These are phyloP conservation scores for Stramonita haemastoma DNA, from an alignment of 2,888 invertebrate genomes.

Conservation along the genomic window DNA sequence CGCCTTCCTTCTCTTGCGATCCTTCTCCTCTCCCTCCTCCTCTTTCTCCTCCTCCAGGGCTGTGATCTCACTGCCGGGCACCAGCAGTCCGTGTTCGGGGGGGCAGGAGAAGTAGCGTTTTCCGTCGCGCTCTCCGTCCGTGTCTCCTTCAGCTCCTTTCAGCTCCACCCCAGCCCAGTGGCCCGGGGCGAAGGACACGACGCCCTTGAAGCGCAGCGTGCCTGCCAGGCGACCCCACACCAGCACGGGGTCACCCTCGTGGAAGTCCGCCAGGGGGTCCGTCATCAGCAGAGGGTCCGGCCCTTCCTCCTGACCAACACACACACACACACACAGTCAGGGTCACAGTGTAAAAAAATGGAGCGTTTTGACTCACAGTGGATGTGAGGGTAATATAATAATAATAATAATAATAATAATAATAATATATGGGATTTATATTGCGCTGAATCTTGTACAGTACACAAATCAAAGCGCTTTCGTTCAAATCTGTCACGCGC, in stretches of 20 bases:
- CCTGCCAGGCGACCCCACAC: constrained; percentile 63
- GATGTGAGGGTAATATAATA: too few species aligned
- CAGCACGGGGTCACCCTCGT: constrained; percentile 65
- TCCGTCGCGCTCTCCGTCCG: constrained; percentile 64
- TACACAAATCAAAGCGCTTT: too few species aligned
- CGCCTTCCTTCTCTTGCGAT: not conserved
- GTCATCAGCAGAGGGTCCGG: constrained; percentile 49
- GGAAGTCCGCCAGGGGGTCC: constrained; percentile 63
- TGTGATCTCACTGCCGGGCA: constrained; percentile 63
- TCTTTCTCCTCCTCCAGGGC: constrained; percentile 31
- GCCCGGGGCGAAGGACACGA: constrained; percentile 68
- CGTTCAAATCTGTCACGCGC: too few species aligned
- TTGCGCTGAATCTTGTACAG: too few species aligned
- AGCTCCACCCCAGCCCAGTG: constrained; percentile 72
- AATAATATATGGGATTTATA: too few species aligned
- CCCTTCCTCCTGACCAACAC: constrained; percentile 44
- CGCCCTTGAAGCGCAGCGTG: constrained; percentile 67
- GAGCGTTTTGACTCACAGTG: too few species aligned
- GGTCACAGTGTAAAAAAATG: too few species aligned
- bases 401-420: too few species aligned
- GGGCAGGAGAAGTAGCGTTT: constrained; percentile 65
- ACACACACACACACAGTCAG: too few species aligned
- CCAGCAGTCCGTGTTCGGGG: constrained; percentile 64
- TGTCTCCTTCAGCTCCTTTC: constrained; percentile 63
- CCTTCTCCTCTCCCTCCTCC: not conserved